These are phyloP conservation scores for Paralichthys olivaceus DNA, from an alignment of 2,113 vertebrate species.

Conservation along the genomic window DNA sequence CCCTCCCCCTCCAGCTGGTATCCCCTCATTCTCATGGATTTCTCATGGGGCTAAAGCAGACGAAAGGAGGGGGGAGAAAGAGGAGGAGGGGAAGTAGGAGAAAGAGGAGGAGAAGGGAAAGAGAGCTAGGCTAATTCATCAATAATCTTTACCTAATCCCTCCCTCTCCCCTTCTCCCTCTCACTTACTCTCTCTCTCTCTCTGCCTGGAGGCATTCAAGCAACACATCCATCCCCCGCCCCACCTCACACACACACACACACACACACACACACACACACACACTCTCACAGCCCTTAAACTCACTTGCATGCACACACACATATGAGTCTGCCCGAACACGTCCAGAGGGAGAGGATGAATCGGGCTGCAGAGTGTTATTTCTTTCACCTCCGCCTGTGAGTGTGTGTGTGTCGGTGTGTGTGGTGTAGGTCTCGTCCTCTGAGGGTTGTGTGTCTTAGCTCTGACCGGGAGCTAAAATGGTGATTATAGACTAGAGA, in stretches of 20 bases:
- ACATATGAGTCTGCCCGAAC: conserved; percentile 76
- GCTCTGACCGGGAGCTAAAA: conserved; percentile 68
- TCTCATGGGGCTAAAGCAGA: conserved; percentile 64
- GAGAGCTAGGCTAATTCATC: conserved; percentile 80
- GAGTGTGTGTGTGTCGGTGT: neutral
- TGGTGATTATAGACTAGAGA: conserved; percentile 77
- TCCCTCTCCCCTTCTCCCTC: conserved; percentile 54
- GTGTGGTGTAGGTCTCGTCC: conserved; percentile 66
- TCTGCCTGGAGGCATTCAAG: conserved; percentile 79
- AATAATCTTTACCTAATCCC: conserved; percentile 85
- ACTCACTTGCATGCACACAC: conserved; percentile 56
- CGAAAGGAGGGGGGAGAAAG: neutral
- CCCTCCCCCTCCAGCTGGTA: conserved; percentile 55
- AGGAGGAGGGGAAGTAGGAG: conserved; percentile 13
- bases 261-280: conserved; percentile 40
- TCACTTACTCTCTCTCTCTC: conserved; percentile 63
- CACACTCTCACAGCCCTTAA: conserved; percentile 37
- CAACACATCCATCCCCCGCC: conserved; percentile 79
- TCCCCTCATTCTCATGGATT: conserved; percentile 73
- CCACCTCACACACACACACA: conserved; percentile 39
- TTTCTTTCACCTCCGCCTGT: conserved; percentile 55
- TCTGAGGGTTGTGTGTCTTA: conserved; percentile 67
- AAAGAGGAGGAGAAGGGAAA: conserved; percentile 4
- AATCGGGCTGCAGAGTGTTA: conserved; percentile 72
- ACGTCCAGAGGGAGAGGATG: conserved; percentile 79